Evolutionary conservation across 2,797 vertebrate species (phyloP), one percentile per base, ranked within the genome.

Genomic region (Helostoma temminkii): DNA sequence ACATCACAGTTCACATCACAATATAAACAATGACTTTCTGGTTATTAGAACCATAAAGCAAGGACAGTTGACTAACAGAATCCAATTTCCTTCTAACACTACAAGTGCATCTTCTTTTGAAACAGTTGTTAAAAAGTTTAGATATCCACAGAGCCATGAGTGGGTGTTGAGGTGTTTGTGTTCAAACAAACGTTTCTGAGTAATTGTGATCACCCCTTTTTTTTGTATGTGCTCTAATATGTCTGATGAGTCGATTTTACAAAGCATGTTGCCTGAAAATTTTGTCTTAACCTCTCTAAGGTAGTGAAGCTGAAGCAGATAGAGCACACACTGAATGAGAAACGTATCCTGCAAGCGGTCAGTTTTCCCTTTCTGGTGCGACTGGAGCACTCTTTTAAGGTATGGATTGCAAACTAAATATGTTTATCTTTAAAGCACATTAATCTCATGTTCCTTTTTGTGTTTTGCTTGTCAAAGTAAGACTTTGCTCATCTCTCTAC

Each of bases 241-340:
- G 5, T 39, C 8, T 69, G 15, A 11, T 36, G 7, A 57, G 50
- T 21, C 21, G 5, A 26, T 60, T 48, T 66, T 24, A 25, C 26
- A 36, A 12, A 26, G 1, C 43, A 0, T 54, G 48, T 66, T 18
- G 2, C 12, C 32, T 49, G 10, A 16, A 42, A 5, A 43, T 28
- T 9, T 8, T 11, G 11, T 39, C 30, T 24, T 48, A 10, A 26
- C 56, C 34, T 48, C 12, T 66, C 21, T 32, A 73, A 96, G 96
- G 96, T 97, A 71, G 96, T 97, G 58, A 98, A 98, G 86, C 95
- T 98, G 94, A 98, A 98, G 92, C 96, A 97, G 91, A 96, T 98
- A 18, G 96, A 98, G 88, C 96, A 98, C 88, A 97, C 96, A 5
- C 91, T 97, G 86, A 98, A 97, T 1, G 96, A 98, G 92, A 98